Conservation (phyloP, 1,140 invertebrate genomes). For the Aricia agestis region DNA sequence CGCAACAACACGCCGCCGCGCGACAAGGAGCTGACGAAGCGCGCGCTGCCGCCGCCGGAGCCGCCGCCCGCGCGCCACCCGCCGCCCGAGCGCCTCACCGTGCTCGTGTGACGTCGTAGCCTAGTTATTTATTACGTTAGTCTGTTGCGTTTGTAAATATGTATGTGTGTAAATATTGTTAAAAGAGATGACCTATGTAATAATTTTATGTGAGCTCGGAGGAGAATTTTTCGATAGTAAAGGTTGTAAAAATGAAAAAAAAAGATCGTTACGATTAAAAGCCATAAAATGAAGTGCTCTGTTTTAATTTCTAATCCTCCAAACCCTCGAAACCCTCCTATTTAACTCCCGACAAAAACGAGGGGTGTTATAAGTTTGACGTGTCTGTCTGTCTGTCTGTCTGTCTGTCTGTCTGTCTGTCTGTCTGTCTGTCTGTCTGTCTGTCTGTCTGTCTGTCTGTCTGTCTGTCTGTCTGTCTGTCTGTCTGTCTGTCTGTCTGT, state of each 20-base stretch:
- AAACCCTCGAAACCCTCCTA: too few relatives aligned
- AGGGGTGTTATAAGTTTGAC: too few relatives aligned
- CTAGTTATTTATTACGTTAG: conserved; percentile 52
- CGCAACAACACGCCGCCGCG: conserved; percentile 87
- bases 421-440: too few relatives aligned
- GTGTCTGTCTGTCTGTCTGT: too few relatives aligned
- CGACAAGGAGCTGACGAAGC: conserved; percentile 88
- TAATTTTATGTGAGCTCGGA: conserved; percentile 44
- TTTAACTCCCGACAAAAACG: too few relatives aligned
- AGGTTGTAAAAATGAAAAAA: conserved; percentile 52
- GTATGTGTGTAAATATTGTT: conserved; percentile 67
- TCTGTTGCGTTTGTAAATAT: conserved; percentile 57
- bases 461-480: too few relatives aligned
- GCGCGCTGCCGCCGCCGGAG: conserved; percentile 75
- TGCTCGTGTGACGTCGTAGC: conserved; percentile 50
- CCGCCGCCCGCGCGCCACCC: conserved; percentile 53
- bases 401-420: too few relatives aligned
- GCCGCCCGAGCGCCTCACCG: conserved; percentile 69
- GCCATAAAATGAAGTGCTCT: conserved; percentile 23
- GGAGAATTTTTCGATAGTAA: conserved; percentile 48
- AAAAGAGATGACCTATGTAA: conserved; percentile 31
- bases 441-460: too few relatives aligned
- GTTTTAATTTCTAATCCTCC: too few relatives aligned
- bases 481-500: too few relatives aligned
- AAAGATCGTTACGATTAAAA: conserved; percentile 50